Evolutionary conservation across 1,140 invertebrate species (phyloP), one percentile per base, ranked within the genome.

Genomic region (Kradibia gibbosae): DNA sequence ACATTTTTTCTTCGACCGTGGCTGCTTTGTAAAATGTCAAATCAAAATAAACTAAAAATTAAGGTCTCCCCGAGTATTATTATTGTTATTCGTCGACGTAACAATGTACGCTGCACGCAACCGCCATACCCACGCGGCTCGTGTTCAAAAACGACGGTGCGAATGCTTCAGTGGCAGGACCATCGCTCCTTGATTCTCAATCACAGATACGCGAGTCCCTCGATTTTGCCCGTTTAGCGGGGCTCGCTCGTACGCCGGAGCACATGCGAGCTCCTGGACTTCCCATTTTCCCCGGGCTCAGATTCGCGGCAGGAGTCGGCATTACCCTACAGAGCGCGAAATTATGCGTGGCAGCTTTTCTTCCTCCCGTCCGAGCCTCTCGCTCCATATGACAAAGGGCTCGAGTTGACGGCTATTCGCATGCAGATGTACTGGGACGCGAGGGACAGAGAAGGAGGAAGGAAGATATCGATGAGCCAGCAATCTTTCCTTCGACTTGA

Each of bases 281-380:
- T 34, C 34, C 13, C 17, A 1, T 67, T 67, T 39, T n/a, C 34
- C 34, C 50, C 3, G 5, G 22, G 50, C 50, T 22, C 22, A 20
- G 20, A 3, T 53, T 3, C 10, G 15, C 15, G 4, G 50, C 10
- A 73, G 60, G 75, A 60, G 60, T 42, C 53, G 42, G 15, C 53
- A 89, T 89, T 89, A 89, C 85, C 88, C 86, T 89, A 87, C 84
- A 88, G 85, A 89, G 84, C 85, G 88, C 67, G 88, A 88, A 89
- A 89, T 89, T 89, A 89, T 89, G 87, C 88, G 82, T 83, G 85
- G 87, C 83, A 87, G 84, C 83, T 86, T 89, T 89, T n/a, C n/a
- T 88, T 88, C 88, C 85, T 87, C 85, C 83, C 85, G 85, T 39
- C 50, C 36, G 22, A 42, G 10, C 20, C n/a, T 10, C 36, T 20